Evolutionary conservation across 2,113 vertebrate species (phyloP), one percentile per base, ranked within the genome.

Genomic region (Hypocryptadius cinnamomeus): DNA sequence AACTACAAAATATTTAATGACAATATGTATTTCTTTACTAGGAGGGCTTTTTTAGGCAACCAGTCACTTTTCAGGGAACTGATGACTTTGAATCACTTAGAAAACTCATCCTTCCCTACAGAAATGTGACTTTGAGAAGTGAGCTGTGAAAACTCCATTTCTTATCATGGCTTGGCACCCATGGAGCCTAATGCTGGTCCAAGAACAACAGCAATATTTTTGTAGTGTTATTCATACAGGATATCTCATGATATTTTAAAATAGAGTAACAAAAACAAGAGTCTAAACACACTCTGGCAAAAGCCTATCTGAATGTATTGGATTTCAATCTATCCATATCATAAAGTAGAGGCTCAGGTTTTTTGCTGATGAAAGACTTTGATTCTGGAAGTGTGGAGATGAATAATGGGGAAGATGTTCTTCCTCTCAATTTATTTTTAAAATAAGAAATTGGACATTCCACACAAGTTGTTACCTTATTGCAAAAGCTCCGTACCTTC

Each of bases 241-340:
- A 11, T 72, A 24, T 87, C 48, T 89, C 10, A 71, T 17, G 13
- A 10, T 47, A 61, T 22, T 96, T 96, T 77, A 76, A 77, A 88
- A 68, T 78, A 96, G 87, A 61, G 44, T 63, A 94, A 65, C 15
- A 84, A 73, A 85, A 91, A 4, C 5, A 92, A 54, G 59, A 90
- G 39, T 16, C 11, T 92, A 68, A 96, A 89, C 27, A 90, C 8
- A 77, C 7, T 56, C 31, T 61, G 28, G 17, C 64, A 79, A 96
- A 95, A 86, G 39, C 18, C 45, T 48, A 31, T 65, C 20, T 6
- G 3, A 76, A 95, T 93, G 53, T 50, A 85, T 19, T 79, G 64
- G 30, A 94, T 96, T 95, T 97, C n/a, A 91, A 61, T 90, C 90
- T 85, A 79, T 89, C 64, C 40, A 39, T 51, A 93, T 9, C 42